These are phyloP conservation scores for Condylura cristata DNA, from an alignment of 2,113 vertebrate species.

Conservation along the genomic window DNA sequence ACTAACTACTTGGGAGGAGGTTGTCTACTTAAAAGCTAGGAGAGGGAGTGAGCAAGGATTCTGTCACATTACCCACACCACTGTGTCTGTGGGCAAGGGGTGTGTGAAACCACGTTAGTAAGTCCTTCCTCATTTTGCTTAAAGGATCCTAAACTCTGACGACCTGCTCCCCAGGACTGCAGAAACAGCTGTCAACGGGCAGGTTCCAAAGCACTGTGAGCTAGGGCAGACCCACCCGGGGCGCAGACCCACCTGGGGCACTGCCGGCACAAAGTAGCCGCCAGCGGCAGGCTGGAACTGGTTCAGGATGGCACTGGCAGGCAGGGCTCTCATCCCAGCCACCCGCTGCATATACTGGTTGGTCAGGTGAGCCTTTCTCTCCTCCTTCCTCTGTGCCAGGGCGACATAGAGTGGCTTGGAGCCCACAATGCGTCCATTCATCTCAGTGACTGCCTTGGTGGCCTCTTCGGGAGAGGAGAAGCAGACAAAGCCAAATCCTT, in stretches of 20 bases:
- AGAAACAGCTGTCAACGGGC: neutral
- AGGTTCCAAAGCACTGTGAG: neutral
- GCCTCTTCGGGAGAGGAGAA: slow-evolving; percentile 99
- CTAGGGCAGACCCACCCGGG: slow-evolving; percentile 91
- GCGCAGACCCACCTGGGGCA: slow-evolving; percentile 93
- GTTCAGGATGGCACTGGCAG: slow-evolving; percentile 97
- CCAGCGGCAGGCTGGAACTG: slow-evolving; percentile 97
- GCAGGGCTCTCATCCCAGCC: slow-evolving; percentile 97
- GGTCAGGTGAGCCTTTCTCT: slow-evolving; percentile 97
- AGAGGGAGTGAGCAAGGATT: neutral
- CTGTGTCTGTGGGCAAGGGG: neutral
- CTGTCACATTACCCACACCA: neutral
- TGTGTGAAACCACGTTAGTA: neutral
- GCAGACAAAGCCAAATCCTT: slow-evolving; percentile 99
- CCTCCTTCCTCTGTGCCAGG: slow-evolving; percentile 97
- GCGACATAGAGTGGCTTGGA: slow-evolving; percentile 98
- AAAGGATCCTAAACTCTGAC: neutral
- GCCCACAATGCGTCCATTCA: slow-evolving; percentile 98
- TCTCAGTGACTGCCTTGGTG: slow-evolving; percentile 99
- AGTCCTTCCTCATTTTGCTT: neutral
- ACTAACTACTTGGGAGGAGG: neutral
- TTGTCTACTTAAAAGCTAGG: neutral
- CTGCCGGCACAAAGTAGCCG: slow-evolving; percentile 98
- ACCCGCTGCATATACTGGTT: slow-evolving; percentile 99
- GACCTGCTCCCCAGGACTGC: neutral